Conservation (phyloP, 2,113 vertebrate species). For the Lepisosteus osseus region DNA sequence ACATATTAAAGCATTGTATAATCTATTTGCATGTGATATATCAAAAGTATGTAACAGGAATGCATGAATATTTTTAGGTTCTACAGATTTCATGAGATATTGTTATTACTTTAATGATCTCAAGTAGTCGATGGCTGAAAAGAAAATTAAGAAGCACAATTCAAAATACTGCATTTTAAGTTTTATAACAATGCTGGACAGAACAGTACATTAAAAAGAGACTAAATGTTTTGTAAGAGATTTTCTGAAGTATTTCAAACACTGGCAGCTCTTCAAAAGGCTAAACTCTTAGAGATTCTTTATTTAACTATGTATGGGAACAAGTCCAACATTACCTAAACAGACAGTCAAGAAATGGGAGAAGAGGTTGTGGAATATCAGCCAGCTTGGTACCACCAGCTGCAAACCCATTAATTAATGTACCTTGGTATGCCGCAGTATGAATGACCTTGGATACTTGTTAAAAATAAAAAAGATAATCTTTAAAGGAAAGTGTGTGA, state of each 20-base stretch:
- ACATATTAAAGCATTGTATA: too few species aligned
- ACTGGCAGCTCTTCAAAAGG: constrained; percentile 36
- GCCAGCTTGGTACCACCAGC: constrained; percentile 86
- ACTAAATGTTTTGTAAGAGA: constrained; percentile 25
- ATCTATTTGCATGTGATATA: too few species aligned
- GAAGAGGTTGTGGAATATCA: constrained; percentile 54
- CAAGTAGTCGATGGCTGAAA: neutral
- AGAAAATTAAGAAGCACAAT: neutral
- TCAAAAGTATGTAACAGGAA: too few species aligned
- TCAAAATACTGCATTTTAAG: constrained; percentile 5
- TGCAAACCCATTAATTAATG: constrained; percentile 81
- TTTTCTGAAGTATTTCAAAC: constrained; percentile 36
- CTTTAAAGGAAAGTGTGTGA: constrained; percentile 52
- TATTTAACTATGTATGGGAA: constrained; percentile 34
- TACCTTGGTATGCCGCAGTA: constrained; percentile 63
- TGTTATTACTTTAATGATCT: too few species aligned
- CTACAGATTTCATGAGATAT: too few species aligned
- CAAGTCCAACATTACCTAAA: constrained; percentile 71
- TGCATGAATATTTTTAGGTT: too few species aligned
- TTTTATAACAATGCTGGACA: constrained; percentile 15
- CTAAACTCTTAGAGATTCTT: constrained; percentile 26
- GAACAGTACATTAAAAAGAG: constrained; percentile 19
- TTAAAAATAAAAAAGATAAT: constrained; percentile 70
- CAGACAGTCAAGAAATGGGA: constrained; percentile 66
- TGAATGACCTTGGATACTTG: constrained; percentile 72